A percentile compares a stretch with the other conserved stretches of the same genome.
These are phyloP conservation scores for Acanthosepion esculentum DNA, from an alignment of 2,888 invertebrate genomes.

Conservation along the genomic window DNA sequence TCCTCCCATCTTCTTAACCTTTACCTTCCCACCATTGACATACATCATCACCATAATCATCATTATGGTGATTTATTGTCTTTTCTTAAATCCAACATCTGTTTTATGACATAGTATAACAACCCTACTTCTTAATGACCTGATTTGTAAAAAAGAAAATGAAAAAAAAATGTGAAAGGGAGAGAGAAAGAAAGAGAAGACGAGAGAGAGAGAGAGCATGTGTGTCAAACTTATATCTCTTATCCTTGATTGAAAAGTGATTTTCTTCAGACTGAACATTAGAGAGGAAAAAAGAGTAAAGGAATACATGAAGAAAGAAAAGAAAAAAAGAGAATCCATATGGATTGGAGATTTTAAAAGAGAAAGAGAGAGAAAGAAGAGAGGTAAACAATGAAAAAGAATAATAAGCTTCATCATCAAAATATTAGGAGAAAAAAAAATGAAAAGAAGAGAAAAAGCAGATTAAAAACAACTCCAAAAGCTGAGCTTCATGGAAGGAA, in stretches of 20 bases:
- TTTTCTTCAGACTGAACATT: neutral
- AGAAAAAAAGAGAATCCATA: constrained; percentile 38
- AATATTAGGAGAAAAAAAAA: no score
- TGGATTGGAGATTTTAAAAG: neutral
- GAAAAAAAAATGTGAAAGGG: constrained; percentile 45
- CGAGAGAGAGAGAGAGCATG: constrained; percentile 47
- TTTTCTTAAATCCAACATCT: neutral
- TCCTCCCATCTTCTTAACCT: constrained; percentile 2
- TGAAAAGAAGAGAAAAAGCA: no score
- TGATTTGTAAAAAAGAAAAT: neutral
- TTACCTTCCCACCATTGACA: neutral
- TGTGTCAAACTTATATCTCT: no score
- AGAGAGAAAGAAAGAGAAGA: constrained; percentile 48
- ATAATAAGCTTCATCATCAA: no score
- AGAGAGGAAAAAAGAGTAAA: constrained; percentile 36
- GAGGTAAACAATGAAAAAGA: constrained; percentile 45
- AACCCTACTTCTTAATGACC: neutral
- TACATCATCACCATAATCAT: neutral
- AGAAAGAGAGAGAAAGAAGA: constrained; percentile 25
- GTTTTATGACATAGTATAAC: neutral
- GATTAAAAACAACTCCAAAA: no score
- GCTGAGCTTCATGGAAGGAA: no score
- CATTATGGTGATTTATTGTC: neutral
- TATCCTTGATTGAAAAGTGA: no score
- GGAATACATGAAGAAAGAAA: no score